Evolutionary conservation across 2,888 invertebrate species (phyloP), one percentile per base, ranked within the genome.

Genomic region (Willowsia nigromaculata): DNA sequence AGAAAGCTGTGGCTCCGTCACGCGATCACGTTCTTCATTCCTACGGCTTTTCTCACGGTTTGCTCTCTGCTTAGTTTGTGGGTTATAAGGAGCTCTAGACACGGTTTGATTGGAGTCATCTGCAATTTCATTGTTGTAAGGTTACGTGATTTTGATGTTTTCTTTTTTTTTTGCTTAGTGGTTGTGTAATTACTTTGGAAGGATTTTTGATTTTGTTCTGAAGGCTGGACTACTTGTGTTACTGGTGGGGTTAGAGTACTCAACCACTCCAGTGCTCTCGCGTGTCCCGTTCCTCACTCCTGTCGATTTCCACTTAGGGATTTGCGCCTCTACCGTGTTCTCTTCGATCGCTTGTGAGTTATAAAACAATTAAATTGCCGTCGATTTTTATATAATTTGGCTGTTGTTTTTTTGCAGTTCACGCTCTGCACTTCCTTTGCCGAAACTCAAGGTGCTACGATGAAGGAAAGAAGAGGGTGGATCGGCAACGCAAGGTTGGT

Each of bases 251-350:
- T 78, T 62, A 40, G 81, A 71, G 47, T 88, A 76, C 33, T 82
- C 81, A 13, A 74, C 74, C 33, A 88, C 40, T 11, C 62, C 65
- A n/a, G 65, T 85, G 33, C 68, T 68, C n/a, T 56, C 43, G n/a
- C 76, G 53, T 33, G 88, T 88, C 30, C 30, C 88, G 11, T 85
- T 88, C 22, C 68, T 90, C 56, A 90, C 90, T 43, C 88, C 90
- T 30, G 76, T 90, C 53, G 90, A 90, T 47, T 37, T 90, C n/a
- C 90, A 90, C 37, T 25, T 76, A 9, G 88, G 88, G 18, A 88
- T 88, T 13, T 88, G 88, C 40, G 25, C 78, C 3, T 18, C 78
- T 9, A 53, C 88, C 5, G 43, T 88, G 6, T 78, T 78, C 27
- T 82, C 81, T 11, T 25, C 56, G 13, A n/a, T 81, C 25, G 37